phyloP scores from a whole-genome alignment of 1,140 invertebrate species.

The Euglossa dilemma region DNA sequence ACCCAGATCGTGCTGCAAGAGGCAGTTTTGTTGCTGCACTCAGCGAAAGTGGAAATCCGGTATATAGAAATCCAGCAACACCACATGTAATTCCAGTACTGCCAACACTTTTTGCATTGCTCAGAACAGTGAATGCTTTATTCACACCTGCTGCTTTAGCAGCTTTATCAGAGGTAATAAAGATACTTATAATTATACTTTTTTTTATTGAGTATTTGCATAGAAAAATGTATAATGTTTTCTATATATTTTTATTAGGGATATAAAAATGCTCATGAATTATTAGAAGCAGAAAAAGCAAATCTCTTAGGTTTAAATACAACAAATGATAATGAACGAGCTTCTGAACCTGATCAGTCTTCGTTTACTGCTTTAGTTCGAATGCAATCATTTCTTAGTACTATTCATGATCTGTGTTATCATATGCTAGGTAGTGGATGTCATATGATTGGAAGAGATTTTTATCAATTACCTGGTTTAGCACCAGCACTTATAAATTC shows the following conservation, averaged over 20 bases:
- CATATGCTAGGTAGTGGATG: constrained; percentile 90
- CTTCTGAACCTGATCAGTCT: constrained; percentile 79
- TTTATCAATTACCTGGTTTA: constrained; percentile 88
- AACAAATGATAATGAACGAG: constrained; percentile 74
- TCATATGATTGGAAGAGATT: constrained; percentile 90
- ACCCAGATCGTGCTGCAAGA: constrained; percentile 89
- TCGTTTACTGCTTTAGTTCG: constrained; percentile 86
- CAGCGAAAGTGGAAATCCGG: constrained; percentile 88
- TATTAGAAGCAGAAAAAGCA: constrained; percentile 88
- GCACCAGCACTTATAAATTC: constrained; percentile 85
- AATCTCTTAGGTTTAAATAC: constrained; percentile 85
- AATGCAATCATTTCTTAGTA: constrained; percentile 91
- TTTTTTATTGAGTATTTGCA: background rate
- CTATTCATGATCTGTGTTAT: constrained; percentile 88
- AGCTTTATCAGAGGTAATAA: constrained; percentile 83
- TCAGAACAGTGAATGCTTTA: constrained; percentile 90
- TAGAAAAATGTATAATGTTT: background rate
- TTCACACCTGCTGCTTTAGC: constrained; percentile 87
- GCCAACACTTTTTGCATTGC: constrained; percentile 89
- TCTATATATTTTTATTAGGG: constrained; percentile 76
- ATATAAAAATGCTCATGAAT: constrained; percentile 87
- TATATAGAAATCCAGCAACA: constrained; percentile 93
- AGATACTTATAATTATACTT: background rate
- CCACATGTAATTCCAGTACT: constrained; percentile 90
- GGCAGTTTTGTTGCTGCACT: constrained; percentile 91